Conservation (phyloP, 2,113 vertebrate species). For the Falco punctatus region DNA sequence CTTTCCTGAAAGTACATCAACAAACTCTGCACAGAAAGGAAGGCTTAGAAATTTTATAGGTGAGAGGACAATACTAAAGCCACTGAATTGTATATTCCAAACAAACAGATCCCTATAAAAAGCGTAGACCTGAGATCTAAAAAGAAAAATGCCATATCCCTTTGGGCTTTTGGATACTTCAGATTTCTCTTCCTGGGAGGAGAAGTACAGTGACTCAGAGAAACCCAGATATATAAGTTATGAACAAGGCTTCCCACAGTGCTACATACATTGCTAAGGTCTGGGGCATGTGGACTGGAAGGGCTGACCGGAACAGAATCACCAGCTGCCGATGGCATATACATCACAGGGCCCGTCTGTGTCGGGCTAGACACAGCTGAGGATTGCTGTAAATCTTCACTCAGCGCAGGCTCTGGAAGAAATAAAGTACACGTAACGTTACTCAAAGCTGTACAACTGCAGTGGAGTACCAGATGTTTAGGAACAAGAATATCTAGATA, state of each 20-base stretch:
- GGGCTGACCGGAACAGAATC: constrained; percentile 81
- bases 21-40: constrained; percentile 9
- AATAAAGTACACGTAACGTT: background rate
- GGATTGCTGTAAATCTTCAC: constrained; percentile 82
- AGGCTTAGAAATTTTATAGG: constrained; percentile 22
- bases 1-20: constrained; percentile 32
- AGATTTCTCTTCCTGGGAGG: background rate
- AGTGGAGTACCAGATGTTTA: background rate
- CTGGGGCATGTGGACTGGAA: constrained; percentile 81
- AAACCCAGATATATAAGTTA: background rate
- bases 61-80: background rate
- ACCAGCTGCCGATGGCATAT: constrained; percentile 79
- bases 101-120: background rate
- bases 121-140: background rate
- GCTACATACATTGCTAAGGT: constrained; percentile 82
- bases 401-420: constrained; percentile 80
- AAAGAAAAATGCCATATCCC: background rate
- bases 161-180: background rate
- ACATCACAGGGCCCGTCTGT: constrained; percentile 79
- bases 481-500: background rate
- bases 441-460: background rate
- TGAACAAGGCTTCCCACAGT: background rate
- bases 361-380: constrained; percentile 87
- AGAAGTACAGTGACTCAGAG: background rate
- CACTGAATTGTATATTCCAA: background rate